Evolutionary conservation across 2,797 vertebrate genomes (phyloP).

Genomic region (Rhinichthys osculus): DNA sequence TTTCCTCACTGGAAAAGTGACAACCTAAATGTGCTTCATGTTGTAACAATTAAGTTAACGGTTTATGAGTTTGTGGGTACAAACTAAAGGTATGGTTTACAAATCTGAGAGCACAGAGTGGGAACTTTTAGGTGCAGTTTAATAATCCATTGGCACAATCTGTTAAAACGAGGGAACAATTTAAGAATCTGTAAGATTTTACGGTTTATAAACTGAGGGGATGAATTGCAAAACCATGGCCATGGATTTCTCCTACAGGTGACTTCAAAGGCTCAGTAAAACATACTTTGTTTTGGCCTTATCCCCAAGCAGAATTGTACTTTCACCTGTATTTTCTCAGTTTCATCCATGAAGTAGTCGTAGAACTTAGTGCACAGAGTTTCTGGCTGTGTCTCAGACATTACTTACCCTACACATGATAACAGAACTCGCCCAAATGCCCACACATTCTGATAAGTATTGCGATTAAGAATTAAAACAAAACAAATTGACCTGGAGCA

Average conservation of each 20-base stretch:
- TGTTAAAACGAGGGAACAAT: background rate
- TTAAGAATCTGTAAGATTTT: background rate
- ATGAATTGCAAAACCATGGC: background rate
- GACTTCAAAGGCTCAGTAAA: background rate
- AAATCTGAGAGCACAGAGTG: background rate
- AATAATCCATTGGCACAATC: background rate
- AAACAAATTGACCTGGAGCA: background rate
- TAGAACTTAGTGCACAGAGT: background rate
- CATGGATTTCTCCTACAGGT: background rate
- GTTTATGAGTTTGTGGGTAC: background rate
- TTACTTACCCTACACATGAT: background rate
- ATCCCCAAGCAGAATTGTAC: background rate
- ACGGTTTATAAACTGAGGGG: background rate
- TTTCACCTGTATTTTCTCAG: background rate
- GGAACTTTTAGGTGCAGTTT: background rate
- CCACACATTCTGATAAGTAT: background rate
- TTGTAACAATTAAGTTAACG: background rate
- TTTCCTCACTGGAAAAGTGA: background rate
- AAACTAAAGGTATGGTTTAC: background rate
- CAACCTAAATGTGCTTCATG: background rate
- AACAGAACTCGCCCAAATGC: background rate
- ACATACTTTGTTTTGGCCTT: background rate
- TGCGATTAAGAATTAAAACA: background rate
- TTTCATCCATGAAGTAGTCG: background rate
- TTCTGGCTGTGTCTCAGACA: background rate